Conservation (phyloP, 2,113 vertebrate genomes). For the Perognathus longimembris region DNA sequence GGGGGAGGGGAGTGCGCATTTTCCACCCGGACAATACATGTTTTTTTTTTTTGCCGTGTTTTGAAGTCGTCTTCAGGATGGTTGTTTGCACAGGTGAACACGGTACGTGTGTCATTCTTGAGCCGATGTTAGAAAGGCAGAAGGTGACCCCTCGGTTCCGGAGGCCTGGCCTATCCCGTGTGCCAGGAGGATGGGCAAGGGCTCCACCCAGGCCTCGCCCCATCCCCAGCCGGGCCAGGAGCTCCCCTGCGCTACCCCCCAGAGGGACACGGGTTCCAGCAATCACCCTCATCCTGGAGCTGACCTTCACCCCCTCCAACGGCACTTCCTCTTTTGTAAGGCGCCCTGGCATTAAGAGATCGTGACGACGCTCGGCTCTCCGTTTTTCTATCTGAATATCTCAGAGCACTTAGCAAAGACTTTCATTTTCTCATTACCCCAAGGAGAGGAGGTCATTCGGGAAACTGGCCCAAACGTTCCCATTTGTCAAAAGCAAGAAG, state of each 20-base stretch:
- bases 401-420: conserved; percentile 79
- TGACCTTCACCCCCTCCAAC: conserved; percentile 66
- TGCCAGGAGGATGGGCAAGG: neutral
- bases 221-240: fast-evolving
- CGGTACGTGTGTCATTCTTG: conserved; percentile 15
- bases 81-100: conserved; percentile 36
- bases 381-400: conserved; percentile 76
- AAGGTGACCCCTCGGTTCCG: neutral
- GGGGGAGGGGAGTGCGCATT: neutral
- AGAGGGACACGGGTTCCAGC: neutral
- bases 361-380: conserved; percentile 63
- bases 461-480: conserved; percentile 78
- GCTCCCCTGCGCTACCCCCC: neutral
- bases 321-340: conserved; percentile 63
- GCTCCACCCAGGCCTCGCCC: neutral
- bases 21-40: conserved; percentile 2
- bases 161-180: neutral
- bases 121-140: neutral
- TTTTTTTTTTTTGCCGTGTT: conserved; percentile 62
- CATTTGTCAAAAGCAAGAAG: conserved; percentile 75
- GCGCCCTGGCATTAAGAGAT: conserved; percentile 56
- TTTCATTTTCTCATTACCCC: conserved; percentile 81
- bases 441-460: conserved; percentile 79
- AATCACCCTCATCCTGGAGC: neutral
- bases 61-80: conserved; percentile 45